Conservation (phyloP, 2,113 vertebrate species). For the Machaerirhynchus nigripectus region DNA sequence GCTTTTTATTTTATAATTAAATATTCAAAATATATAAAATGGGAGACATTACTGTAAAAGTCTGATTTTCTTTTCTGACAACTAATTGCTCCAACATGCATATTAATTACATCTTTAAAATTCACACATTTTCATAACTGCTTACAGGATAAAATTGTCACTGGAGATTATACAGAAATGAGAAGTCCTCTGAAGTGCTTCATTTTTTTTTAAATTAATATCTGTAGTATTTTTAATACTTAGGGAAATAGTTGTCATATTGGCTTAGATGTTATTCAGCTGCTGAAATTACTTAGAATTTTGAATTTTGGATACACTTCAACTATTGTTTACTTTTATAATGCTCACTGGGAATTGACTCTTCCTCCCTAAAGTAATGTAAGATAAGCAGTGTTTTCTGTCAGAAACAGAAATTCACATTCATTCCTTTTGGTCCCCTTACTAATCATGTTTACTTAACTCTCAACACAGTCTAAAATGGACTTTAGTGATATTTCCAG, state of each 20-base stretch:
- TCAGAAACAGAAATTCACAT: constrained; percentile 13
- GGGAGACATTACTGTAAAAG: neutral
- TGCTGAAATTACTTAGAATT: neutral
- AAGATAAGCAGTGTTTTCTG: neutral
- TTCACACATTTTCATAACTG: neutral
- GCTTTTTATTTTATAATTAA: neutral
- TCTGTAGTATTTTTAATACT: neutral
- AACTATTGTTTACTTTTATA: constrained; percentile 23
- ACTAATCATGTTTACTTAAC: constrained; percentile 5
- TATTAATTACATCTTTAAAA: neutral
- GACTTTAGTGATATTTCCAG: neutral
- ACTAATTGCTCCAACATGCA: neutral
- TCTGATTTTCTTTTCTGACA: neutral
- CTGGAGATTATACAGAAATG: neutral
- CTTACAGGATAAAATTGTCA: neutral
- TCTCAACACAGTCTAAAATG: neutral
- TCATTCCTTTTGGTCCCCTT: neutral
- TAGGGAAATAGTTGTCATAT: neutral
- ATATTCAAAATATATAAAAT: neutral
- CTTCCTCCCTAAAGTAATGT: neutral
- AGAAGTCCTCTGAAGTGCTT: neutral
- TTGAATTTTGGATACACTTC: neutral
- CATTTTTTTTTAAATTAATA: neutral
- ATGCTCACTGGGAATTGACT: constrained; percentile 3
- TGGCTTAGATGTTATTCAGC: neutral